Percentiles rank a stretch among this genome's conserved stretches.
These are phyloP conservation scores for Cepaea hortensis DNA, from an alignment of 2,888 invertebrate species.

Conservation along the genomic window DNA sequence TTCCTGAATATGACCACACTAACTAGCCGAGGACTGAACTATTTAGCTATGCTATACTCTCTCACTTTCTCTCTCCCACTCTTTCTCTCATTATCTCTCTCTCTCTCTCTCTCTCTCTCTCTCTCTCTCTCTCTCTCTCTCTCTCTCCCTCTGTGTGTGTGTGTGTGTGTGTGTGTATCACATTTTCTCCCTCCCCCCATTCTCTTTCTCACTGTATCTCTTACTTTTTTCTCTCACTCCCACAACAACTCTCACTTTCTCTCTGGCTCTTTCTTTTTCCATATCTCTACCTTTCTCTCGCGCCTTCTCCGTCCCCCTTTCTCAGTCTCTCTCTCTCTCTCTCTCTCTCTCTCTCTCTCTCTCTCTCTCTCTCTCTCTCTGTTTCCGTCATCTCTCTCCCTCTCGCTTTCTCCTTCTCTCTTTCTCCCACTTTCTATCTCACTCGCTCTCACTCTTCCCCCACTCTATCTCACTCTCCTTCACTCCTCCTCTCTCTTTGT, in stretches of 20 bases:
- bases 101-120: constrained; percentile 28
- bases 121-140: background rate
- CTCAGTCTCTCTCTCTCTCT: constrained; percentile 21
- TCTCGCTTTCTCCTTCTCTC: background rate
- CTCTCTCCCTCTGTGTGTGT: too few species aligned
- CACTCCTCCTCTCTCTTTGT: too few species aligned
- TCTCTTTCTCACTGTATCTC: constrained; percentile 24
- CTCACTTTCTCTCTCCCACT: too few species aligned
- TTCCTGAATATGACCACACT: too few species aligned
- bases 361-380: constrained; percentile 14
- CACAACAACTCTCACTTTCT: background rate
- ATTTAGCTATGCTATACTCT: too few species aligned
- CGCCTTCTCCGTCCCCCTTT: background rate
- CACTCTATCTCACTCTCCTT: background rate
- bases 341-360: constrained; percentile 31
- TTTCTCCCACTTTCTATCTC: constrained; percentile 14
- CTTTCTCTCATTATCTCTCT: background rate
- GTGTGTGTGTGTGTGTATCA: too few species aligned
- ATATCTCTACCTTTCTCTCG: background rate
- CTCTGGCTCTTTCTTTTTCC: too few species aligned
- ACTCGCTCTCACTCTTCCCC: constrained; percentile 4
- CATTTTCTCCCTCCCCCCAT: background rate
- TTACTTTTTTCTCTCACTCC: constrained; percentile 16
- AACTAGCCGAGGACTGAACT: too few species aligned
- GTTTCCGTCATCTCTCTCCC: background rate